Conservation (phyloP, 2,797 vertebrate genomes). For the Gymnoscopelus microlampas region DNA sequence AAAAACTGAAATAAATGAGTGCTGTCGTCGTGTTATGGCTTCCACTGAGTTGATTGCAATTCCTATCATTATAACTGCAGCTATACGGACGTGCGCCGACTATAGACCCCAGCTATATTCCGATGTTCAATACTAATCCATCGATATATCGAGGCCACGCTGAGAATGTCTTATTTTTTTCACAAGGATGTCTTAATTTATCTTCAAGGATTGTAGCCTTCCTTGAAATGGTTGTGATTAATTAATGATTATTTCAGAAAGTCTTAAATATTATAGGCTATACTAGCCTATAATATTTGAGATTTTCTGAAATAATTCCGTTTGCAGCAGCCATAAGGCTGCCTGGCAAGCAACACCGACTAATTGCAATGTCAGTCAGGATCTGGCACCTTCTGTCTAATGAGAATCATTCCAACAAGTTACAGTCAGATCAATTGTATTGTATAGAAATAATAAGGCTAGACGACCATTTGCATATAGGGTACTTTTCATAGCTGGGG, state of each 20-base stretch:
- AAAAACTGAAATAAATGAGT: conserved; percentile 34
- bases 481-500: conserved; percentile 57
- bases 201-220: no score
- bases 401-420: conserved; percentile 20
- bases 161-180: no score
- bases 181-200: no score
- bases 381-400: conserved; percentile 4
- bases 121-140: conserved; percentile 38
- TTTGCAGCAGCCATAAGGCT: neutral
- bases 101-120: neutral
- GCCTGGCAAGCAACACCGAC: conserved; percentile 24
- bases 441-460: conserved; percentile 30
- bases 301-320: conserved; percentile 9
- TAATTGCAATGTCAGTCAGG: conserved; percentile 34
- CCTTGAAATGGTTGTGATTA: no score
- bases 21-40: conserved; percentile 40
- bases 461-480: conserved; percentile 44
- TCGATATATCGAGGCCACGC: conserved; percentile 17
- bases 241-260: no score
- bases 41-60: conserved; percentile 52
- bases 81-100: conserved; percentile 65
- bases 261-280: no score
- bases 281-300: conserved; percentile 4
- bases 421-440: conserved; percentile 34
- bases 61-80: conserved; percentile 55